Evolutionary conservation across 2,888 invertebrate genomes (phyloP).

Genomic region (Hirtodrosophila duncani): DNA sequence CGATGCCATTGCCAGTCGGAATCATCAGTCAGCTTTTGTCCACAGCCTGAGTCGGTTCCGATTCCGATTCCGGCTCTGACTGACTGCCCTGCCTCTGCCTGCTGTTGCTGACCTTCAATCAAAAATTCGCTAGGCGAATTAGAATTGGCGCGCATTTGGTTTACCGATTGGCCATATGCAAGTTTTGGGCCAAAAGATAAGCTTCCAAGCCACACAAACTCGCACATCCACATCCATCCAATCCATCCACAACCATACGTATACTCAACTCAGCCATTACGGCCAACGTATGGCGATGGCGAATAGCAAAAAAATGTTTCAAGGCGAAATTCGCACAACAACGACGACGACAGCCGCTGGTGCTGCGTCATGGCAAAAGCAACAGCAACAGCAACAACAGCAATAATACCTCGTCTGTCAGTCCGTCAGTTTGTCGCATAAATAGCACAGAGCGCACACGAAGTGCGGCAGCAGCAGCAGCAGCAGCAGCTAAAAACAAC

Average conservation of each 20-base stretch:
- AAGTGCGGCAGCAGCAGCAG: constrained; percentile 54
- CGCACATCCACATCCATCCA: constrained; percentile 25
- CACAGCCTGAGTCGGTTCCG: constrained; percentile 49
- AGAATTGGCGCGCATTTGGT: constrained; percentile 64
- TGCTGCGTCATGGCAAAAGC: constrained; percentile 44
- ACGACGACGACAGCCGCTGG: constrained; percentile 29
- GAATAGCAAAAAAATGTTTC: constrained; percentile 67
- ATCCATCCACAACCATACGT: constrained; percentile 14
- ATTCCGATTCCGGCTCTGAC: constrained; percentile 10
- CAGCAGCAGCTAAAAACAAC: constrained; percentile 51
- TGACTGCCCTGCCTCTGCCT: constrained; percentile 9
- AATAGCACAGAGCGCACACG: constrained; percentile 68
- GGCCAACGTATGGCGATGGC: too few relatives aligned
- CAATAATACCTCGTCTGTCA: constrained; percentile 44
- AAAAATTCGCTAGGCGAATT: constrained; percentile 56
- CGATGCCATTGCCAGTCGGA: constrained; percentile 21
- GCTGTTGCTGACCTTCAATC: constrained; percentile 57
- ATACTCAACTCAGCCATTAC: too few relatives aligned
- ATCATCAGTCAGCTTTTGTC: constrained; percentile 66
- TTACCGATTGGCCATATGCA: constrained; percentile 51
- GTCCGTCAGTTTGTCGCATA: constrained; percentile 59
- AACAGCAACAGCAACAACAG: constrained; percentile 39
- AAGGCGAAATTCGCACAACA: constrained; percentile 72
- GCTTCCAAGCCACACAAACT: constrained; percentile 31
- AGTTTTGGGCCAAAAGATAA: constrained; percentile 55